phyloP scores from a whole-genome alignment of 2,797 vertebrate genomes.

The Enteromius trimaculatus region DNA sequence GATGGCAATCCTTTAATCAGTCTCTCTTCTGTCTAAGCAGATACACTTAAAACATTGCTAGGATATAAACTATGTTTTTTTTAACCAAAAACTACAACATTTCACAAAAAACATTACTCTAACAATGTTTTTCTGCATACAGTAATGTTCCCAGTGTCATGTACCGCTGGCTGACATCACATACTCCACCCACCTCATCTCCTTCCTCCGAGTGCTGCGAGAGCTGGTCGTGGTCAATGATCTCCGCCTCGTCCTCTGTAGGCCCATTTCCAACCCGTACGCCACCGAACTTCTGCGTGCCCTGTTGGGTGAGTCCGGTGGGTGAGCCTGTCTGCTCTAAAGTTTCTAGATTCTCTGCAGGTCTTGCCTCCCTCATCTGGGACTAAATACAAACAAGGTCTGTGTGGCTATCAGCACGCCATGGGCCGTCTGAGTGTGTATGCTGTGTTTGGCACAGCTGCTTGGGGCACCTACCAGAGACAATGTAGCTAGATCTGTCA shows the following conservation, averaged over 20 bases:
- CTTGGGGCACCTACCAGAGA: constrained; percentile 57
- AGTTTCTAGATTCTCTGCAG: constrained; percentile 85
- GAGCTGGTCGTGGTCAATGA: constrained; percentile 98
- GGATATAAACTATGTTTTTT: not conserved
- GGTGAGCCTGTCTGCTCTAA: constrained; percentile 87
- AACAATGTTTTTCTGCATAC: not conserved
- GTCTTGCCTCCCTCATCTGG: constrained; percentile 84
- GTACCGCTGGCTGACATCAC: not conserved
- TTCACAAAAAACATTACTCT: not conserved
- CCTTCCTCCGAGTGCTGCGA: constrained; percentile 97
- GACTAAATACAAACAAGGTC: constrained; percentile 88
- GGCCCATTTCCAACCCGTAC: constrained; percentile 98
- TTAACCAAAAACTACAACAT: not conserved
- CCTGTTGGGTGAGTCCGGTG: constrained; percentile 91
- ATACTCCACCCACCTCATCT: constrained; percentile 84
- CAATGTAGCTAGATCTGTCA: not conserved
- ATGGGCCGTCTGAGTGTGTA: constrained; percentile 60
- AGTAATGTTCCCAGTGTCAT: not conserved
- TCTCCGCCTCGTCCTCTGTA: constrained; percentile 98
- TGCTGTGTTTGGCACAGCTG: constrained; percentile 28
- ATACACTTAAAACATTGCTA: not conserved
- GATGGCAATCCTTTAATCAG: constrained; percentile 56
- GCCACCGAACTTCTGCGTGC: constrained; percentile 97
- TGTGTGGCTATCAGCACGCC: constrained; percentile 81
- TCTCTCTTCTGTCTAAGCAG: not conserved